Base-by-base conservation (phyloP, 2,797 vertebrate species). In the Catostomus latipinnis region DNA sequence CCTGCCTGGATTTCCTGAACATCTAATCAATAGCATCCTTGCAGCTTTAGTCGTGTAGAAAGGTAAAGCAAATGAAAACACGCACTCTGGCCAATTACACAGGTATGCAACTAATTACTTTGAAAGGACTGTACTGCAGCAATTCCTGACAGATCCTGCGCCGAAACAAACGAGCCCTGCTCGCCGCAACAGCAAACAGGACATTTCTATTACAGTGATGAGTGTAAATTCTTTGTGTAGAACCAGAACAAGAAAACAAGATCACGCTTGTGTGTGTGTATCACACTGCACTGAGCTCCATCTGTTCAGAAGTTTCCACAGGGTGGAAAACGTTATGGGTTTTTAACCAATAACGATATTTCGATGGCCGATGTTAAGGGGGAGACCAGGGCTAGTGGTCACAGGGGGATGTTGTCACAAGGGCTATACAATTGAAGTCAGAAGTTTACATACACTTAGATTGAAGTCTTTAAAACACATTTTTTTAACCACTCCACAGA, bases 1-100 rank as follows among this genome's bases (percentile, higher is more conserved):
- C 67, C 81, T 76, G 84, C 77, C 81, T 52, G 80, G 58, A 70
- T 74, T 80, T 83, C 81, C 74, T 72, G 78, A 81, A 78, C 71
- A 62, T 78, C 53, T 84, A 87, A 88, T 88, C 84, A 85, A 84
- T 83, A 84, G 69, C 79, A 74, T 78, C 81, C 82, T 71, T 71
- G 76, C 78, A 70, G 79, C 67, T 79, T 70, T 69, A 76, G 74
- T 83, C 82, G 18, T 53, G 81, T 70, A 82, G 82, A 81, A 65
- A 78, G 74, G 60, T 45, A 68, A 62, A 63, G 79, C 81, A 78
- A 84, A 82, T 81, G 69, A 83, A 82, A 80, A 83, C 71, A 81
- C 48, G 56, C 75, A 80, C 80, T 61, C 74, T 49, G 63, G 79
- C 61, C 78, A 84, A 86, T 83, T 80, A 85, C 77, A 22, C 78